A percentile compares a stretch with the other conserved stretches of the same genome.
Evolutionary conservation across 2,888 invertebrate species (phyloP).

Genomic region (Scaptomyza flava): DNA sequence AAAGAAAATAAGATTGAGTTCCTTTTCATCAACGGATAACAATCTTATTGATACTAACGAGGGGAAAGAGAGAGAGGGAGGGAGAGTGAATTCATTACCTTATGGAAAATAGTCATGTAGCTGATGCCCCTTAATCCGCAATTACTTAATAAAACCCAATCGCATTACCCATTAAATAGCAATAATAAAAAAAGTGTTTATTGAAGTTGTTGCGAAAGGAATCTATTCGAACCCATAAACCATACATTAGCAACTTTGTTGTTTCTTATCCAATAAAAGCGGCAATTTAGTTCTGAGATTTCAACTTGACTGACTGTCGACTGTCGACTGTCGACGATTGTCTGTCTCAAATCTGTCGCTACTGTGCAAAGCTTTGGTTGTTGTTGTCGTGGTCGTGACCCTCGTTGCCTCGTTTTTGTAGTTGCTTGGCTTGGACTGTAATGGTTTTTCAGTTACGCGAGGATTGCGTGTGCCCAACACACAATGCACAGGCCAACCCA

Average conservation of each 20-base stretch:
- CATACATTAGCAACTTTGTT: constrained; percentile 12
- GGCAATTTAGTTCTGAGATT: background rate
- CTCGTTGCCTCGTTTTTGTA: background rate
- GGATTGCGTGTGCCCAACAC: constrained; percentile 60
- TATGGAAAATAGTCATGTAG: background rate
- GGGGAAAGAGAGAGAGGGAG: too few relatives aligned
- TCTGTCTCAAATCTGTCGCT: background rate
- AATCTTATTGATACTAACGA: too few relatives aligned
- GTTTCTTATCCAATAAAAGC: constrained; percentile 27
- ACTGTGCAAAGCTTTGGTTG: background rate
- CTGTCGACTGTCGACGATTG: constrained; percentile 4
- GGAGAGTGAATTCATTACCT: too few relatives aligned
- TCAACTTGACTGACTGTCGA: background rate
- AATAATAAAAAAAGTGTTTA: background rate
- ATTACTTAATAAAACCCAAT: background rate
- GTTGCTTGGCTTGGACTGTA: constrained; percentile 20
- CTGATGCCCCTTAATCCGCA: background rate
- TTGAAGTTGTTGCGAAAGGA: background rate
- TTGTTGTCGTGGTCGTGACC: constrained; percentile 45
- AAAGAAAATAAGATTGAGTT: too few relatives aligned
- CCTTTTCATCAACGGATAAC: too few relatives aligned
- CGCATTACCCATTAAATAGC: background rate
- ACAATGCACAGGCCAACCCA: background rate
- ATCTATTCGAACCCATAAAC: background rate
- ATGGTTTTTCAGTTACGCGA: constrained; percentile 70